phyloP scores from a whole-genome alignment of 2,113 vertebrate species.

The Podarcis muralis region DNA sequence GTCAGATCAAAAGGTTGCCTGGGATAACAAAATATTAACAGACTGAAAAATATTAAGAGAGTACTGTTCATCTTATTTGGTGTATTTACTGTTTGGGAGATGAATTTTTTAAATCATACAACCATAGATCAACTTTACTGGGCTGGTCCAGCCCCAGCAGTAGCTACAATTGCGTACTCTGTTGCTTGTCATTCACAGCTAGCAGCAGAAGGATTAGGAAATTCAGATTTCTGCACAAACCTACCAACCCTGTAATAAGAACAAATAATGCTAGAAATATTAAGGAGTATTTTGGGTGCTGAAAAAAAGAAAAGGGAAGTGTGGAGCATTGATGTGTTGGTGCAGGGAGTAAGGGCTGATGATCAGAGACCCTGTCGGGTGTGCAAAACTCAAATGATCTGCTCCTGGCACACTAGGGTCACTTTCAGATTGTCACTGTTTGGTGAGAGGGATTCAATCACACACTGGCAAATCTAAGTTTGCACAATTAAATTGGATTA shows the following conservation, averaged over 20 bases:
- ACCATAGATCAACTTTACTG: not conserved
- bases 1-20: constrained; percentile 65
- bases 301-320: not conserved
- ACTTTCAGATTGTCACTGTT: too few species aligned
- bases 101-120: not conserved
- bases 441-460: too few species aligned
- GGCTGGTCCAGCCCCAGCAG: not conserved
- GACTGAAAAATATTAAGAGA: constrained; percentile 70
- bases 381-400: not conserved
- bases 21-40: constrained; percentile 64
- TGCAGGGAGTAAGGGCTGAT: not conserved
- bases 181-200: not conserved
- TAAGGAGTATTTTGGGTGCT: not conserved
- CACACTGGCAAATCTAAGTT: too few species aligned
- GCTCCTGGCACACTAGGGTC: not conserved
- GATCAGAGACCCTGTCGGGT: not conserved
- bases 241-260: not conserved
- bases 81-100: not conserved
- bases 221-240: not conserved
- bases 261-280: not conserved
- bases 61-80: constrained; percentile 10
- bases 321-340: not conserved
- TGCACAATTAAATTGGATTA: too few species aligned
- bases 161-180: not conserved
- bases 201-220: not conserved